Evolutionary conservation across 1,140 invertebrate species (phyloP).

Genomic region (Rhagoletis pomonella): DNA sequence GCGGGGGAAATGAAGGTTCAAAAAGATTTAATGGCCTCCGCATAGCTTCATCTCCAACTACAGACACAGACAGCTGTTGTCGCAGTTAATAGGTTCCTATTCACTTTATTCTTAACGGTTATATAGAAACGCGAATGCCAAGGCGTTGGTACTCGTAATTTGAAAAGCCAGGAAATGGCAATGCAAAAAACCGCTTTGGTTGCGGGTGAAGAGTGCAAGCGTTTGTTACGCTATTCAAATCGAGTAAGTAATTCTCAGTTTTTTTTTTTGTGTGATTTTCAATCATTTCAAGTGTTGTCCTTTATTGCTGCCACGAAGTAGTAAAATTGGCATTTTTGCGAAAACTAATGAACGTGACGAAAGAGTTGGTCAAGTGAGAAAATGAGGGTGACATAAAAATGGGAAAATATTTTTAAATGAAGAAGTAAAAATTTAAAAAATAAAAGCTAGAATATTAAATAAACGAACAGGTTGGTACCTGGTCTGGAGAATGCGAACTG

Average conservation of each 20-base stretch:
- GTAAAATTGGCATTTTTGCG: slow-evolving; percentile 8
- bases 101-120: slow-evolving; percentile 12
- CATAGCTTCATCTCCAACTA: not conserved
- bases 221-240: not conserved
- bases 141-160: not conserved
- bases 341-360: slow-evolving; percentile 35
- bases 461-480: too few relatives aligned
- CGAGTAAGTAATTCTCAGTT: not conserved
- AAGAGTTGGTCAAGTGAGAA: not conserved
- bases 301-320: slow-evolving; percentile 40
- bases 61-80: slow-evolving; percentile 5
- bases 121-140: not conserved
- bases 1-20: slow-evolving; percentile 19
- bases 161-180: slow-evolving; percentile 31
- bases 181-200: not conserved
- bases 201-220: slow-evolving; percentile 5
- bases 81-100: slow-evolving; percentile 47
- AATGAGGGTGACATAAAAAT: slow-evolving; percentile 16
- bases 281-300: slow-evolving; percentile 30
- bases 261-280: slow-evolving; percentile 10
- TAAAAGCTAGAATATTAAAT: too few relatives aligned
- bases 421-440: too few relatives aligned
- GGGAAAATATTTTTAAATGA: not conserved
- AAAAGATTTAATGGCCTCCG: slow-evolving; percentile 7
- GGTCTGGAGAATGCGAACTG: too few relatives aligned